Percentiles rank a stretch among this genome's conserved stretches.
Conservation (phyloP, 2,888 invertebrate genomes). For the Phyllotreta striolata region DNA sequence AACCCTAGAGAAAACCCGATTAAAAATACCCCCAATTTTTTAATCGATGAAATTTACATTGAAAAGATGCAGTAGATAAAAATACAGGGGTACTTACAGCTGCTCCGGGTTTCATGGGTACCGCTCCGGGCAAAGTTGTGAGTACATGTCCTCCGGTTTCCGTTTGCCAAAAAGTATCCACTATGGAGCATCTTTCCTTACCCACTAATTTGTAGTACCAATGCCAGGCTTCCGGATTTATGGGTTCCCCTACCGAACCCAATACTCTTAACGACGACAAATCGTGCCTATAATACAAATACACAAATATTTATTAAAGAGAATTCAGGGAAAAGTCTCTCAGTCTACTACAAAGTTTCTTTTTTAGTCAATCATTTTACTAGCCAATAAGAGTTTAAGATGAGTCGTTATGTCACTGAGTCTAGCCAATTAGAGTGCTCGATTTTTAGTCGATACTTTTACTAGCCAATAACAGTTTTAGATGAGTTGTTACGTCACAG, state of each 20-base stretch:
- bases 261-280: constrained; percentile 76
- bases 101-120: constrained; percentile 97
- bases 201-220: constrained; percentile 93
- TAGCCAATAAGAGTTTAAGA: too few species aligned
- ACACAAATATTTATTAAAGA: too few species aligned
- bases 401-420: too few species aligned
- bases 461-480: too few species aligned
- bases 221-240: constrained; percentile 97
- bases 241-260: constrained; percentile 98
- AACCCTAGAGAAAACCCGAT: constrained; percentile 69
- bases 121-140: constrained; percentile 94
- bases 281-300: constrained; percentile 66
- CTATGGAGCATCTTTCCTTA: constrained; percentile 85
- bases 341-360: too few species aligned
- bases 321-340: too few species aligned
- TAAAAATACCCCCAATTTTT: not conserved
- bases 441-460: too few species aligned
- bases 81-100: constrained; percentile 73
- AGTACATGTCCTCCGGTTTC: constrained; percentile 98
- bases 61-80: not conserved
- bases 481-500: too few species aligned
- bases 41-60: too few species aligned
- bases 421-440: too few species aligned
- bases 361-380: too few species aligned
- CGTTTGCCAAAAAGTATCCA: constrained; percentile 99